phyloP scores from a whole-genome alignment of 2,113 vertebrate genomes.

The Myrmecophaga tridactyla region DNA sequence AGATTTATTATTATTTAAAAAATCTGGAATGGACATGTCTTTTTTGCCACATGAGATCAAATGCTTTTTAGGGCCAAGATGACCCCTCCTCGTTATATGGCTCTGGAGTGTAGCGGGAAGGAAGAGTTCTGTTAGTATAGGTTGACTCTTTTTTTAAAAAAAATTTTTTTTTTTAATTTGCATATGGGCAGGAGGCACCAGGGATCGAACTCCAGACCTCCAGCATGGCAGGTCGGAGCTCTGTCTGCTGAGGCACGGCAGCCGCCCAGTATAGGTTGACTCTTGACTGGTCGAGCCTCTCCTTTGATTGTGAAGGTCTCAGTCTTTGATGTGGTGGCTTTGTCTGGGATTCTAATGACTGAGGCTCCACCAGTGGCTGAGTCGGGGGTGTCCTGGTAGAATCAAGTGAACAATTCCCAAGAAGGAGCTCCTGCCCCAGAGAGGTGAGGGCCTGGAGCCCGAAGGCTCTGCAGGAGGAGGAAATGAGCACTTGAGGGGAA shows the following conservation, averaged over 20 bases:
- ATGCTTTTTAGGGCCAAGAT: neutral
- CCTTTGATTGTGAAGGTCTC: neutral
- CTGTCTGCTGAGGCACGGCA: no score
- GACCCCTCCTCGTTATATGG: neutral
- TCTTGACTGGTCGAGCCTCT: no score
- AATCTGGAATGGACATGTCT: neutral
- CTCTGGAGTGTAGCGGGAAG: fast-evolving
- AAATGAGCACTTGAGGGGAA: neutral
- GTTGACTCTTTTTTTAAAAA: no score
- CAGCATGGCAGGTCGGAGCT: no score
- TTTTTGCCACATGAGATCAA: neutral
- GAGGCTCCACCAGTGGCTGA: neutral
- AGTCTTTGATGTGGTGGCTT: neutral
- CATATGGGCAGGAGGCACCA: no score
- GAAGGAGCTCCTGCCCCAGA: neutral
- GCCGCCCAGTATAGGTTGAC: neutral
- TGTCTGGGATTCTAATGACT: neutral
- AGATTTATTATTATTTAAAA: neutral
- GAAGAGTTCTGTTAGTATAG: no score
- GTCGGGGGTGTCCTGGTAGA: neutral
- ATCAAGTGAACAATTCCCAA: neutral
- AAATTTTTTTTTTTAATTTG: no score
- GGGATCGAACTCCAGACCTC: no score
- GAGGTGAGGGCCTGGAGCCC: neutral
- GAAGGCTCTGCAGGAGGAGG: neutral